Conservation (phyloP, 2,113 vertebrate species). For the Sciurus niger region DNA sequence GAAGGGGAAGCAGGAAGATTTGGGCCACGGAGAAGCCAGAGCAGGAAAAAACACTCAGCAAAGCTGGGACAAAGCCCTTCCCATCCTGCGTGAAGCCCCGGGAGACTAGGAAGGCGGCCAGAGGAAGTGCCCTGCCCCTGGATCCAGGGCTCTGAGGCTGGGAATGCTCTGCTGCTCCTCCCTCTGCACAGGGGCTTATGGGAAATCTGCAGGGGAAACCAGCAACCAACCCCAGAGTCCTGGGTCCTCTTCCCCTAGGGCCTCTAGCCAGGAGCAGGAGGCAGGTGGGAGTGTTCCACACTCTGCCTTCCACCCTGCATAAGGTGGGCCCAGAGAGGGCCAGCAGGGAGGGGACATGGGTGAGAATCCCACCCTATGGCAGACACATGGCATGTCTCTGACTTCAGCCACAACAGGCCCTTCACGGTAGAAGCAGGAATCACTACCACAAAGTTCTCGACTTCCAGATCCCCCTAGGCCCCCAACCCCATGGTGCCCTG, state of each 20-base stretch:
- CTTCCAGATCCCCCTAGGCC: background rate
- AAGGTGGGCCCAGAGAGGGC: background rate
- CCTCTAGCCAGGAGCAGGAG: background rate
- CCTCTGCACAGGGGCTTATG: background rate
- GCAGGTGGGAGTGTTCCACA: background rate
- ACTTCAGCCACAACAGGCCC: background rate
- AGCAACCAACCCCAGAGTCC: background rate
- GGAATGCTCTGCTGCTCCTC: background rate
- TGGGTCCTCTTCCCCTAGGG: background rate
- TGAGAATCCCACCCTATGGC: background rate
- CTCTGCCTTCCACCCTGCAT: background rate
- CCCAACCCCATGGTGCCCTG: fast-evolving
- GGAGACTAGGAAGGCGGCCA: conserved; percentile 70
- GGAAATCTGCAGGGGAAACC: background rate
- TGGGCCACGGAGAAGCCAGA: conserved; percentile 76
- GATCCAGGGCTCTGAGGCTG: conserved; percentile 34
- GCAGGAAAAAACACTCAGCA: conserved; percentile 86
- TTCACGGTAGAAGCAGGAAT: background rate
- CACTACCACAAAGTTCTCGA: background rate
- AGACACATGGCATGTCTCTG: background rate
- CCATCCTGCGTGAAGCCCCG: conserved; percentile 81
- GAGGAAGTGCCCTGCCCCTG: conserved; percentile 80
- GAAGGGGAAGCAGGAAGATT: conserved; percentile 82
- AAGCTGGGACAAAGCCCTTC: conserved; percentile 80
- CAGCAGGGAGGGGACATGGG: background rate